Evolutionary conservation across 2,797 vertebrate species (phyloP).

Genomic region (Hippoglossus hippoglossus): DNA sequence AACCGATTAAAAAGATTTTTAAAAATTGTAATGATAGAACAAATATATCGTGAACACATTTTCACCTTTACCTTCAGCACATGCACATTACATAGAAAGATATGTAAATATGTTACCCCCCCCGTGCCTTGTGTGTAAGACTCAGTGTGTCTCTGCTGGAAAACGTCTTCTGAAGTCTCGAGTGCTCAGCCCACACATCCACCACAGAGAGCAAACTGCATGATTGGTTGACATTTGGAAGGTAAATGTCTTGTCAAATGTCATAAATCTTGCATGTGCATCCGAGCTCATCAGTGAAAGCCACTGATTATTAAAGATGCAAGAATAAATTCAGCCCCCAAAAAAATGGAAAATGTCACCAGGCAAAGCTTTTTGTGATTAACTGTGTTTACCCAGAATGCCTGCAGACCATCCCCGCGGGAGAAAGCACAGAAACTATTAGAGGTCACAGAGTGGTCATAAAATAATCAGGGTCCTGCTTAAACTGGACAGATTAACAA

Average conservation of each 20-base stretch:
- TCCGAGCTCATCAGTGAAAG: conserved; percentile 15
- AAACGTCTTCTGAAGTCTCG: background rate
- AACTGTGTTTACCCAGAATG: conserved; percentile 19
- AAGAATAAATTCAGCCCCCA: background rate
- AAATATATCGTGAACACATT: no score
- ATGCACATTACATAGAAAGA: no score
- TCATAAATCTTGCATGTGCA: conserved; percentile 24
- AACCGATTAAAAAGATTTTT: no score
- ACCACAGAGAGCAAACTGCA: conserved; percentile 5
- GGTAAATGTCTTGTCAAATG: conserved; percentile 34
- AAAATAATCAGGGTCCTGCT: background rate
- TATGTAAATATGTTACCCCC: no score
- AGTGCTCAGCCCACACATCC: background rate
- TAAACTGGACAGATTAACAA: background rate
- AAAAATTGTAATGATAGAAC: no score
- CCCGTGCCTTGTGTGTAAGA: no score
- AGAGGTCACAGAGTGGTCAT: background rate
- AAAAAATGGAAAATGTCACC: conserved; percentile 16
- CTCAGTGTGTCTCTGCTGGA: background rate
- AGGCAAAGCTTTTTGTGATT: conserved; percentile 1
- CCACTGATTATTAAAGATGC: conserved; percentile 30
- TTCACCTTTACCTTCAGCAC: no score
- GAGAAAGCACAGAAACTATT: background rate
- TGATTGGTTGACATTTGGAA: conserved; percentile 44
- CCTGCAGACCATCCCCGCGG: no score